A percentile compares a stretch with the other conserved stretches of the same genome.
phyloP scores from a whole-genome alignment of 1,140 invertebrate species.

The Hermatobates lingyangjiaoensis region DNA sequence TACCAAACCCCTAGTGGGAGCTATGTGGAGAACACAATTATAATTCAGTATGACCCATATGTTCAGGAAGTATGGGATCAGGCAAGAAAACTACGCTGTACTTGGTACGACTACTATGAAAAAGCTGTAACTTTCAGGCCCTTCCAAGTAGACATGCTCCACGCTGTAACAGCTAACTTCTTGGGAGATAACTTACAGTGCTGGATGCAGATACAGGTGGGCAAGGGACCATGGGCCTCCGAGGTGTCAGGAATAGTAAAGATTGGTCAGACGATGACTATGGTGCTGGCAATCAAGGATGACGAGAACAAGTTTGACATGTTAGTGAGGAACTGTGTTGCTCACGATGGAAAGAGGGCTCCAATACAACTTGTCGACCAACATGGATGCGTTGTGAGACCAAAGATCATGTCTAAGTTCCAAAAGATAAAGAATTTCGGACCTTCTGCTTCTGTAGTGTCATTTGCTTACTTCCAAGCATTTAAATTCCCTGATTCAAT shows the following conservation, averaged over 20 bases:
- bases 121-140: slow-evolving; percentile 86
- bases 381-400: slow-evolving; percentile 73
- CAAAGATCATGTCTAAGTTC: slow-evolving; percentile 82
- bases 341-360: slow-evolving; percentile 80
- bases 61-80: slow-evolving; percentile 95
- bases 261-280: slow-evolving; percentile 92
- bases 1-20: slow-evolving; percentile 71
- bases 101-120: slow-evolving; percentile 90
- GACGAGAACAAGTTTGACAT: slow-evolving; percentile 92
- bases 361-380: slow-evolving; percentile 90
- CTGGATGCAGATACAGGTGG: slow-evolving; percentile 88
- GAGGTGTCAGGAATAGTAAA: slow-evolving; percentile 87
- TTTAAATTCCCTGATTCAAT: slow-evolving; percentile 93
- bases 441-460: slow-evolving; percentile 72
- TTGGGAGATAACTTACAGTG: slow-evolving; percentile 89
- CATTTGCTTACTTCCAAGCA: slow-evolving; percentile 84
- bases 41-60: slow-evolving; percentile 84
- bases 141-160: slow-evolving; percentile 88
- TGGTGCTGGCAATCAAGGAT: slow-evolving; percentile 89
- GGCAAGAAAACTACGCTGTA: slow-evolving; percentile 75
- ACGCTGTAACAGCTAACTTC: slow-evolving; percentile 81
- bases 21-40: slow-evolving; percentile 87
- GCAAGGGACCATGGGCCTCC: slow-evolving; percentile 87
- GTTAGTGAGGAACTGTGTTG: slow-evolving; percentile 83
- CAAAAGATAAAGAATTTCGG: slow-evolving; percentile 93